phyloP scores from a whole-genome alignment of 2,797 vertebrate species.

The Fringilla coelebs region DNA sequence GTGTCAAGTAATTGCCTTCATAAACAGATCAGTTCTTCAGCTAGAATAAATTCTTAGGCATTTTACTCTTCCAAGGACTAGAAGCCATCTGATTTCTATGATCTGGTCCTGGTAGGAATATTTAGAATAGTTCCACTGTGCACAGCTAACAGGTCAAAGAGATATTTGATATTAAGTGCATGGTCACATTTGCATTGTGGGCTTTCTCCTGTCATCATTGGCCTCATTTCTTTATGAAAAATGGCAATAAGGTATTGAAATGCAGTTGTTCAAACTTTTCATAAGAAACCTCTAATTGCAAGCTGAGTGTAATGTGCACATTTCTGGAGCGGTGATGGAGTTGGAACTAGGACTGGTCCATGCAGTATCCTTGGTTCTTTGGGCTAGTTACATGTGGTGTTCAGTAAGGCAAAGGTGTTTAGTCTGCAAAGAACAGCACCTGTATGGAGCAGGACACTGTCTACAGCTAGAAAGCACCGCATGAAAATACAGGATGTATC shows the following conservation, averaged over 20 bases:
- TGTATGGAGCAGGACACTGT: background rate
- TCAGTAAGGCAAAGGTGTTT: background rate
- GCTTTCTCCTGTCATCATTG: background rate
- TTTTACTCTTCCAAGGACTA: background rate
- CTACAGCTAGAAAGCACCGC: background rate
- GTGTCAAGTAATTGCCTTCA: background rate
- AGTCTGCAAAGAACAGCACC: background rate
- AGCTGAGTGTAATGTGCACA: rapidly evolving
- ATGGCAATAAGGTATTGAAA: background rate
- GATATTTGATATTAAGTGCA: background rate
- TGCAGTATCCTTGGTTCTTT: background rate
- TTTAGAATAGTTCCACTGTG: background rate
- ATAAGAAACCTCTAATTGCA: background rate
- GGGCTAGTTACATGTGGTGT: rapidly evolving
- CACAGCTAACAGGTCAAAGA: background rate
- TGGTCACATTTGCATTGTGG: background rate
- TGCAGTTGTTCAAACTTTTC: background rate
- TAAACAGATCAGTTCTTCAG: background rate
- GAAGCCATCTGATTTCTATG: background rate
- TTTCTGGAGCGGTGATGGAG: background rate
- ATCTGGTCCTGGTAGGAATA: background rate
- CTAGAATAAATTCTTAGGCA: background rate
- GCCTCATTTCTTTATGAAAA: background rate
- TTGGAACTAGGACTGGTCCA: background rate
- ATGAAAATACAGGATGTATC: background rate